Evolutionary conservation across 1,140 invertebrate species (phyloP), one percentile per base, ranked within the genome.

Genomic region (Drosophila ficusphila): DNA sequence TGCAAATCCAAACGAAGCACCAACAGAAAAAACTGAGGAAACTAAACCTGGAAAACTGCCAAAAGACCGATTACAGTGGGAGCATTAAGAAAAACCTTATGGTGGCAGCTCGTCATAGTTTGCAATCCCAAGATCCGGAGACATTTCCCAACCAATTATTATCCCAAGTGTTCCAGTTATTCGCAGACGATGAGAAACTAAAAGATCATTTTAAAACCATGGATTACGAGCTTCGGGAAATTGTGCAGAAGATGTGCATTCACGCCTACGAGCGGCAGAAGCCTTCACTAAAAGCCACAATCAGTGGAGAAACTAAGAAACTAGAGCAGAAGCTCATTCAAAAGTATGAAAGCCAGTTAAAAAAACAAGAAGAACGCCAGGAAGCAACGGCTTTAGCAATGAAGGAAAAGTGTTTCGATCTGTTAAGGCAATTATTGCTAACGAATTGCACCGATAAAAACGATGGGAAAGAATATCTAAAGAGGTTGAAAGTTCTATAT

Each of bases 81-180:
- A 31, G 21, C 4, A 33, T 78, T 1, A 78, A 76, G 29, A 6
- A 34, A 1, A 41, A 18, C 4, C 11, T 88, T 0, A 8, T 78
- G 3, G 7, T 27, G 0, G 53, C 47, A 0, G 57, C 74, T 1
- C 16, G 46, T 7, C 19, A 29, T 1, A 56, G 34, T 9, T 41
- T 86, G 1, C 18, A 60, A n/a, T 8, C 41, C 0, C 70, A 88
- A 61, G 58, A 21, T 2, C n/a, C 21, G 1, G 38, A n/a, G 4
- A 34, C 31, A 5, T 88, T 88, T 48, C 82, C 83, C 5, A 5
- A 41, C 0, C 9, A 42, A 2, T 39, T 88, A 29, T 14, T 88
- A 14, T 27, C 62, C 2, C 42, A 58, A 31, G 46, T 82, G 1
- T 82, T 88, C 25, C 9, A 8, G 1, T 5, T 19, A 0, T 65